These are phyloP conservation scores for Athrips mouffetella DNA, from an alignment of 2,888 invertebrate genomes.

Conservation along the genomic window DNA sequence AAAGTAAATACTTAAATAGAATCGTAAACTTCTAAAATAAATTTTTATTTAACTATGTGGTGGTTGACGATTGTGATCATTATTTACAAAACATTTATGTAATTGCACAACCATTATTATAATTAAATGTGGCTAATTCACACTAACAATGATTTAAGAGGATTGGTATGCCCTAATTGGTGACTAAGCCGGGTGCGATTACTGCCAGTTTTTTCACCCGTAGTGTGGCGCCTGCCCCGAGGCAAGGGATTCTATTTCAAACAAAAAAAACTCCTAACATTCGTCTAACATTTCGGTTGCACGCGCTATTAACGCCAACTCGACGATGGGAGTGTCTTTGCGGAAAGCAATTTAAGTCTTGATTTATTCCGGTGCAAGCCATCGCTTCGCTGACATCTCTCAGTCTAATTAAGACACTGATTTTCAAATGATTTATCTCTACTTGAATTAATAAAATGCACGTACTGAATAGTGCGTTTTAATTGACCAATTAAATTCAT, in stretches of 20 bases:
- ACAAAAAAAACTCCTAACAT: constrained; percentile 63
- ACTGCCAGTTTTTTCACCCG: constrained; percentile 43
- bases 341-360: constrained; percentile 71
- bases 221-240: constrained; percentile 55
- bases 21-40: too few species aligned
- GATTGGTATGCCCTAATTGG: constrained; percentile 49
- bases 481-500: constrained; percentile 33
- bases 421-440: constrained; percentile 58
- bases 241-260: constrained; percentile 54
- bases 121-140: background rate
- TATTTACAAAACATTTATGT: too few species aligned
- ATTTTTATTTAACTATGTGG: too few species aligned
- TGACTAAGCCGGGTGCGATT: constrained; percentile 44
- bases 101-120: background rate
- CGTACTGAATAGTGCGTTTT: constrained; percentile 29
- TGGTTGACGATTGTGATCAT: too few species aligned
- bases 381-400: constrained; percentile 63
- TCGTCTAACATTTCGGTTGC: constrained; percentile 69
- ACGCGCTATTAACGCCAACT: constrained; percentile 74
- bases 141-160: constrained; percentile 33
- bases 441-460: constrained; percentile 30
- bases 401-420: constrained; percentile 66
- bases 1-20: too few species aligned
- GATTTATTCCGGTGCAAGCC: constrained; percentile 64
- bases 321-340: constrained; percentile 70